phyloP scores from a whole-genome alignment of 1,140 invertebrate species.

The Aricia agestis region DNA sequence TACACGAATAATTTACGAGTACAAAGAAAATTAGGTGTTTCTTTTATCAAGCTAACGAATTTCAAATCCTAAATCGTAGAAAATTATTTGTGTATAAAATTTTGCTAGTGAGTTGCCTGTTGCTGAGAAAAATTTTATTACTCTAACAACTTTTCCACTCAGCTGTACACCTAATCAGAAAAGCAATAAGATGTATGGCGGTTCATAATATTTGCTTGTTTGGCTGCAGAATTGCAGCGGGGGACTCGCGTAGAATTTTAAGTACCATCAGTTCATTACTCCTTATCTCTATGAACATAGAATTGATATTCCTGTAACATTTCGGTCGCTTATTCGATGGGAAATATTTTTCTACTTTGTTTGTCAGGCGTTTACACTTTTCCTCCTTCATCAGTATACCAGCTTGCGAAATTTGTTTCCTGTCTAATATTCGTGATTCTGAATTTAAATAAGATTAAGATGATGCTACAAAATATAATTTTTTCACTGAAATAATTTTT shows the following conservation, averaged over 20 bases:
- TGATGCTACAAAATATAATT: neutral
- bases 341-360: neutral
- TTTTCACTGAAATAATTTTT: no score
- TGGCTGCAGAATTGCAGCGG: constrained; percentile 10
- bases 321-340: neutral
- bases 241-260: constrained; percentile 22
- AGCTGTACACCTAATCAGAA: neutral
- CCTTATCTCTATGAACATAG: neutral
- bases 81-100: no score
- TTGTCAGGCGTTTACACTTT: neutral
- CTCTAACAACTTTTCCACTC: neutral
- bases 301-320: neutral
- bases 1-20: no score
- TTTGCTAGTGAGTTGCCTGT: neutral
- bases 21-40: no score
- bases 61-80: no score
- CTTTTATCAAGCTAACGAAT: no score
- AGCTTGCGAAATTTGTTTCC: neutral
- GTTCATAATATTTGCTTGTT: constrained; percentile 27
- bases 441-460: neutral
- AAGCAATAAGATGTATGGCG: constrained; percentile 20
- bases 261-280: neutral
- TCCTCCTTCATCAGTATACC: neutral
- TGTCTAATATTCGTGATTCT: neutral
- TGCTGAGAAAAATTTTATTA: neutral